Evolutionary conservation across 2,888 invertebrate species (phyloP), one percentile per base, ranked within the genome.

Genomic region (Molorchus minor): DNA sequence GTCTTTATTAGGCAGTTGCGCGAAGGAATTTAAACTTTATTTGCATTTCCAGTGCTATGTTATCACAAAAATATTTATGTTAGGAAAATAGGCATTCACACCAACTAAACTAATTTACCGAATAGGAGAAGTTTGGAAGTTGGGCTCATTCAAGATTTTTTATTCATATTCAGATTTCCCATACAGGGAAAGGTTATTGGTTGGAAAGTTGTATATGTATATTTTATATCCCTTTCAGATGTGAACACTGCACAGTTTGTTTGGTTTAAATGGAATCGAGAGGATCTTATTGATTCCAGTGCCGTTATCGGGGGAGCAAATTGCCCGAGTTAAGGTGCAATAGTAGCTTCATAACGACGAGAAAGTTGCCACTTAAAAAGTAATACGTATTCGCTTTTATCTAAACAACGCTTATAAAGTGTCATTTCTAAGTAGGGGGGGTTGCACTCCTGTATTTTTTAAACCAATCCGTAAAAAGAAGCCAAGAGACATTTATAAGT

Each of bases 171-270:
- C 49, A 17, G 21, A 21, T 49, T 25, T 49, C 36, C 25, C 36
- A 16, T 13, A 38, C 38, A 49, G 21, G 12, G 52, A 45, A 16
- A 45, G 49, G 29, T 52, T 52, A 41, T 52, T 41, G n/a, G 52
- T 12, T 8, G 52, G 17, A 29, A 40, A 52, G 41, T 41, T 25
- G 61, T 52, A 29, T 58, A 55, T 52, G 54, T 58, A 55, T 60
- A 61, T 55, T 60, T 63, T 60, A 63, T 63, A 58, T 54, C 57
- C 57, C 63, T 57, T 55, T 60, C 54, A 49, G 56, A 58, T 30
- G 40, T 16, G 54, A 63, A 58, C 60, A 54, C 46, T 38, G 45
- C 35, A 40, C 46, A 56, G 53, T 54, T 60, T 56, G 59, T 54
- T 56, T 51, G 44, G 54, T 56, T 56, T 56, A 56, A 58, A 52